Conservation (phyloP, 2,888 invertebrate species). For the Scaptodrosophila latifasciaeformis region DNA sequence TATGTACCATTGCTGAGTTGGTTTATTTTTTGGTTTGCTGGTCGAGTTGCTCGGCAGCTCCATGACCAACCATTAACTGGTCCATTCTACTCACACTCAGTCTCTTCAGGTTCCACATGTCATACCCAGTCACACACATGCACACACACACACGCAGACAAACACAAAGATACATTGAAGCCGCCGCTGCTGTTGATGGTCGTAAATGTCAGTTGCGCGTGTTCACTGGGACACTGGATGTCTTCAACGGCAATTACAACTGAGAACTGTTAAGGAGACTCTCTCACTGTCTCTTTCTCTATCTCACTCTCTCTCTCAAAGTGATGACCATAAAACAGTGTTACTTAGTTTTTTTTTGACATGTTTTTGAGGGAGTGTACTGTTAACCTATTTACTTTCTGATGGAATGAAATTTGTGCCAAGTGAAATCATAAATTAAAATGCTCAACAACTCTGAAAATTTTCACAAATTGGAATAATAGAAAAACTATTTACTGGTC, state of each 20-base stretch:
- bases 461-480: conserved; percentile 25
- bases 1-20: conserved; percentile 66
- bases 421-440: conserved; percentile 50
- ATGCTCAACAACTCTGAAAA: no score
- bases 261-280: no score
- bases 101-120: conserved; percentile 42
- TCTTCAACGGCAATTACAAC: conserved; percentile 70
- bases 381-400: no score
- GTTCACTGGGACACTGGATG: conserved; percentile 60
- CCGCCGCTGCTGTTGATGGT: conserved; percentile 55
- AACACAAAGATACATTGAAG: no score
- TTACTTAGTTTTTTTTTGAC: conserved; percentile 10
- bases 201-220: conserved; percentile 69
- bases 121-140: conserved; percentile 39
- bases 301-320: no score
- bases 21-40: conserved; percentile 51
- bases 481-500: not conserved
- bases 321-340: no score
- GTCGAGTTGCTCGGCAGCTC: conserved; percentile 39
- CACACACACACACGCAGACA: not conserved
- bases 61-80: conserved; percentile 60
- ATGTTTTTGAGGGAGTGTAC: no score
- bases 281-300: no score
- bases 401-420: conserved; percentile 19
- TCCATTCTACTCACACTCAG: conserved; percentile 40